Evolutionary conservation across 2,888 invertebrate species (phyloP).

Genomic region (Parascotia fuliginaria): DNA sequence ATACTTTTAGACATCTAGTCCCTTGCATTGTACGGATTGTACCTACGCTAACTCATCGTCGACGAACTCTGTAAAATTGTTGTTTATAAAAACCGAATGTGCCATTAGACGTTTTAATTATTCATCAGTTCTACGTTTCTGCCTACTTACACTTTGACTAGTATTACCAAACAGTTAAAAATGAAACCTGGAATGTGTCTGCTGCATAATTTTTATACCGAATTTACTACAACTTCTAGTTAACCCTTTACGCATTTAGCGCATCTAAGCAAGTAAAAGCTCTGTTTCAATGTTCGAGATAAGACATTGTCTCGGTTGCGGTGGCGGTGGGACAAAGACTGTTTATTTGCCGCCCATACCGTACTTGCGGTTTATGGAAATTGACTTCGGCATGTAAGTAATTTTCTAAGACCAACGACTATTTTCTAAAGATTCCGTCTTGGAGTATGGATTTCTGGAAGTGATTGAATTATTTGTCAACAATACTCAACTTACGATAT

Average conservation of each 20-base stretch:
- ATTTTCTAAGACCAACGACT: constrained; percentile 78
- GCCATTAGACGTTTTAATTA: no score
- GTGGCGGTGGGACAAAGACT: constrained; percentile 75
- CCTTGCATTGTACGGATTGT: no score
- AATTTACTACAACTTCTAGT: neutral
- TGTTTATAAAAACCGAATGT: no score
- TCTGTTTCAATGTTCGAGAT: constrained; percentile 55
- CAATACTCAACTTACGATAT: no score
- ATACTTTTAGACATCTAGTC: no score
- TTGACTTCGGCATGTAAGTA: constrained; percentile 80
- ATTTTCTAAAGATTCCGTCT: constrained; percentile 61
- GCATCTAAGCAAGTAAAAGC: constrained; percentile 12
- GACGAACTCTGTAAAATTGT: no score
- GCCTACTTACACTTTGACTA: no score
- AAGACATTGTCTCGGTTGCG: constrained; percentile 78
- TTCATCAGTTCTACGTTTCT: no score
- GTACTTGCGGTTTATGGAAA: constrained; percentile 75
- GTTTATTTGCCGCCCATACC: constrained; percentile 77
- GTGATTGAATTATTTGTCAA: constrained; percentile 2
- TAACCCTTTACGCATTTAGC: neutral
- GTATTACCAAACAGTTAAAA: no score
- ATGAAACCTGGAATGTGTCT: no score
- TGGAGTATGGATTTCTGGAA: constrained; percentile 39
- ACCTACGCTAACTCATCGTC: no score
- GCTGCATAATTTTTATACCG: no score